phyloP scores from a whole-genome alignment of 1,140 invertebrate genomes.

The Platyscapa corneri region DNA sequence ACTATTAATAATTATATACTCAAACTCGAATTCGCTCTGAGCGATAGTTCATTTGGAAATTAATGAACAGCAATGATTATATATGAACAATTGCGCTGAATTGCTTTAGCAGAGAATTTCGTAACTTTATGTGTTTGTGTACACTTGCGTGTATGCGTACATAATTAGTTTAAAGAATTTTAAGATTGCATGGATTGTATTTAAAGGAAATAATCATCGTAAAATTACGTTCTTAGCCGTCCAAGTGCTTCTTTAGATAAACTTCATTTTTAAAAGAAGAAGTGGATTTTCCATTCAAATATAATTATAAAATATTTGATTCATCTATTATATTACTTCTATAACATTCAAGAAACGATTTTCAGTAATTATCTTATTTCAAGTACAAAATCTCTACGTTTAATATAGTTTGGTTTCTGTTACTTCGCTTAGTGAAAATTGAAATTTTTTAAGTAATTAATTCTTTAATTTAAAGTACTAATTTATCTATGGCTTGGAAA shows the following conservation, averaged over 20 bases:
- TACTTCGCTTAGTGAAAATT: conserved; percentile 22
- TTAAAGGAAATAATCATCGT: too few species aligned
- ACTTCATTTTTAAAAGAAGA: too few species aligned
- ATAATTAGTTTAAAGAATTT: too few species aligned
- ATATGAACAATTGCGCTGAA: too few species aligned
- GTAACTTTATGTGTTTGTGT: not conserved
- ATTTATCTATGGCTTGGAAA: not conserved
- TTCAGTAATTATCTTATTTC: not conserved
- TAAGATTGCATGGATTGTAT: not conserved
- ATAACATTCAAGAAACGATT: not conserved
- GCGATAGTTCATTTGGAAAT: conserved; percentile 1
- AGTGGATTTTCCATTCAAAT: not conserved
- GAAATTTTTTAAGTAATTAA: conserved; percentile 16
- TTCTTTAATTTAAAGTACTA: conserved; percentile 25
- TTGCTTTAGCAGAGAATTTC: not conserved
- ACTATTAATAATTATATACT: conserved; percentile 34
- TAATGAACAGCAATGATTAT: not conserved
- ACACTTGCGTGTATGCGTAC: too few species aligned
- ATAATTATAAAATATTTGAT: not conserved
- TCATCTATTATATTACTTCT: not conserved
- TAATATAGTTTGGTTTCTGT: too few species aligned
- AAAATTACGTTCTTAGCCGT: too few species aligned
- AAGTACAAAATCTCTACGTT: not conserved
- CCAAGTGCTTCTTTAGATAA: too few species aligned
- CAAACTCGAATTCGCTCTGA: not conserved